Base-by-base conservation (phyloP, 2,888 invertebrate genomes). In the Chydorus sphaericus region DNA sequence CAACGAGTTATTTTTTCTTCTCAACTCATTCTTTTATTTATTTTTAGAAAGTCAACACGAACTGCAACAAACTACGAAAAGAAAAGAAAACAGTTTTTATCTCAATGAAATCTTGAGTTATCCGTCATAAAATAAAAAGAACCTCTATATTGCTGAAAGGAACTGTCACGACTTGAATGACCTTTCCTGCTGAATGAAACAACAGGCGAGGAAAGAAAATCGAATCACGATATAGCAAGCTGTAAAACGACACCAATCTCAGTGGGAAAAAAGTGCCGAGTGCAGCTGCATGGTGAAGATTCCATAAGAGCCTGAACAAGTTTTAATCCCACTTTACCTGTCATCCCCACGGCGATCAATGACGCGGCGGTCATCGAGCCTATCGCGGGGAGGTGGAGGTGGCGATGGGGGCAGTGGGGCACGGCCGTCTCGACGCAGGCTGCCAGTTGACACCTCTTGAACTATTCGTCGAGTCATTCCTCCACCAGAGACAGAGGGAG, bases 321-420 rank as follows among this genome's bases (percentile, higher is more conserved):
- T n/a, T 26, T 14, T 16, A 3, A 44, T 39, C n/a, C 18, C 10
- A 3, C 10, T n/a, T 10, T 52, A 52, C 52, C 52, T 31, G 4
- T 52, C 52, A 37, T 52, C 52, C n/a, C 52, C 36, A 14, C 20
- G 18, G 14, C 52, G 33, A 23, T 52, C 52, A 20, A 52, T 37
- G 36, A 52, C 52, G 1, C 52, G 52, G 14, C 52, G 4, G 23
- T 52, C 52, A 36, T 52, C 52, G 26, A 44, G n/a, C 8, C 52
- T n/a, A 31, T 52, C 52, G 10, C 52, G 52, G 10, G 31, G 36
- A 28, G 33, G 30, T 1, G 52, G 36, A 8, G 62, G 62, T 20
- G 62, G 58, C 3, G 61, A 60, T 6, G 62, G 62, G 10, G 62
- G 60, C 54, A 61, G 61, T 16, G 59, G 58, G 11, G 58, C 58